A percentile compares a stretch with the other conserved stretches of the same genome.
Conservation (phyloP, 1,140 invertebrate genomes). For the Elymnias hypermnestra region DNA sequence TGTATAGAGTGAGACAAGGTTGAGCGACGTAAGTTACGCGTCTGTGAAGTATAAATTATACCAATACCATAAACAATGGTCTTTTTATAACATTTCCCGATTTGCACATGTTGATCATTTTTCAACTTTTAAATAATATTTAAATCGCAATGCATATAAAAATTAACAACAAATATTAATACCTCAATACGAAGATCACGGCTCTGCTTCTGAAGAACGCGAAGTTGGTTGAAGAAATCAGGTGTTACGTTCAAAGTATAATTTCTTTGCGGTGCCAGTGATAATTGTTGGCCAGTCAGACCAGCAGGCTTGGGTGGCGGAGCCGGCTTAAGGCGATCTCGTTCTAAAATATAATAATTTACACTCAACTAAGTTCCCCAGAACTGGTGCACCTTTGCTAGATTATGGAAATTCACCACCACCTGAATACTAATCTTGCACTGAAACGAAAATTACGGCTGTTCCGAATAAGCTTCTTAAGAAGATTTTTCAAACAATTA, state of each 20-base stretch:
- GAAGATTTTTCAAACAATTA: not conserved
- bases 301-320: conserved; percentile 90
- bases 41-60: conserved; percentile 47
- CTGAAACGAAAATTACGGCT: conserved; percentile 1
- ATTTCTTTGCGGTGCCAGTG: conserved; percentile 70
- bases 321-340: conserved; percentile 88
- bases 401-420: too few species aligned
- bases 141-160: conserved; percentile 12
- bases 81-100: too few species aligned
- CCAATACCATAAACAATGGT: conserved; percentile 9
- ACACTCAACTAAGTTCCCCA: too few species aligned
- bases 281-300: conserved; percentile 75
- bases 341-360: conserved; percentile 81
- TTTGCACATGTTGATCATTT: too few species aligned
- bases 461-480: conserved; percentile 2
- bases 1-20: conserved; percentile 94
- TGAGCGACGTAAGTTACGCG: conserved; percentile 88
- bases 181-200: conserved; percentile 93
- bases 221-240: conserved; percentile 91
- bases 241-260: conserved; percentile 79
- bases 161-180: conserved; percentile 22
- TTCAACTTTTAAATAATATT: too few species aligned
- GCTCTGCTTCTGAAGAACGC: conserved; percentile 91
- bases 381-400: too few species aligned
- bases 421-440: too few species aligned